Evolutionary conservation across 2,888 invertebrate genomes (phyloP), one percentile per base, ranked within the genome.

Genomic region (Drosophila demipolita): DNA sequence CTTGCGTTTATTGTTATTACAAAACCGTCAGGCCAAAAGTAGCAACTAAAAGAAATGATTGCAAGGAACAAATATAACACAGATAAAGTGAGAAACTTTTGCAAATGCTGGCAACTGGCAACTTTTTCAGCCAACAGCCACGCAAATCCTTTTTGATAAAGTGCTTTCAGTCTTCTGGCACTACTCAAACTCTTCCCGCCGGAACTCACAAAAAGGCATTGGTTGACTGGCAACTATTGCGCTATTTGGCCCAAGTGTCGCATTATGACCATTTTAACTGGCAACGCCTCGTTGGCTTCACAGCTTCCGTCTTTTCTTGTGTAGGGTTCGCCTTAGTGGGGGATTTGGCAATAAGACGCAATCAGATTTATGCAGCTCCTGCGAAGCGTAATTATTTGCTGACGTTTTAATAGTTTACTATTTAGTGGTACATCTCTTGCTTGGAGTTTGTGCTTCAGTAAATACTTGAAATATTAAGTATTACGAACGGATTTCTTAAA

Each of bases 91-190:
- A 35, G 42, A 42, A 68, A 80, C 52, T 42, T 66, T 68, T 67
- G 73, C 75, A 79, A 82, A 69, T 77, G 76, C 76, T 75, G 58
- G 53, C 59, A 52, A 60, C 62, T 64, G 29, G 29, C 29, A 29
- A 29, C 62, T 64, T 61, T 66, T 53, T 73, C 54, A 73, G 60
- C 72, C 78, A 26, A 20, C 49, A 23, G 58, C 78, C 55, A 62
- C 68, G 80, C 73, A 87, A 88, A 87, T 87, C 88, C 87, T 83
- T 85, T 83, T 88, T 87, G 87, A 87, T 87, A 88, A 88, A 87
- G 88, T 84, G 80, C 83, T 82, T 84, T 78, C 84, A 74, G 76
- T 87, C 83, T 76, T 58, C 58, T 29, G 52, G 40, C 66, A 52
- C 60, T 66, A 52, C 60, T 66, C 54, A 58, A 52, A 49, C 60